A percentile compares a stretch with the other conserved stretches of the same genome.
These are phyloP conservation scores for Drosophila picticornis DNA, from an alignment of 2,888 invertebrate genomes.

Conservation along the genomic window DNA sequence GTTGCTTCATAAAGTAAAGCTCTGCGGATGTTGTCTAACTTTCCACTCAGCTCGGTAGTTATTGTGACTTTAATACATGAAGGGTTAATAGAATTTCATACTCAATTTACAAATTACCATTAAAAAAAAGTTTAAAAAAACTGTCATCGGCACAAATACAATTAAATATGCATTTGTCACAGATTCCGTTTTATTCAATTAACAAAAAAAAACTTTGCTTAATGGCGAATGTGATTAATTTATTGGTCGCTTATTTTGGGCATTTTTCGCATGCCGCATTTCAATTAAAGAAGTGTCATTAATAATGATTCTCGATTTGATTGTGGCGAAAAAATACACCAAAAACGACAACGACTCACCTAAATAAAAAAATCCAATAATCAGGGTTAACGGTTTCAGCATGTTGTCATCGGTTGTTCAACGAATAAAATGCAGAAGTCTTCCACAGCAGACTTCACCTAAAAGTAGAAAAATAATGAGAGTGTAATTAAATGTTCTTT, in stretches of 20 bases:
- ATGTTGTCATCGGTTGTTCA: slow-evolving; percentile 76
- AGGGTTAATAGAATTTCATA: slow-evolving; percentile 16
- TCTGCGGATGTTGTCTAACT: background rate
- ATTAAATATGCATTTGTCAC: slow-evolving; percentile 33
- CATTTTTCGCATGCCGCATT: slow-evolving; percentile 55
- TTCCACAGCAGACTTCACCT: slow-evolving; percentile 58
- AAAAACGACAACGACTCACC: slow-evolving; percentile 63
- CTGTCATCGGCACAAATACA: slow-evolving; percentile 7
- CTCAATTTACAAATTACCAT: slow-evolving; percentile 19
- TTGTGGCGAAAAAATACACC: slow-evolving; percentile 6
- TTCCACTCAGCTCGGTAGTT: background rate
- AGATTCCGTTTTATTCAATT: slow-evolving; percentile 39
- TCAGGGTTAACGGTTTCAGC: slow-evolving; percentile 76
- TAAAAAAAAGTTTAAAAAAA: slow-evolving; percentile 1
- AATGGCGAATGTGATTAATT: slow-evolving; percentile 60
- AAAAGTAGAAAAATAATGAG: slow-evolving; percentile 17
- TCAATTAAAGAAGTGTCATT: slow-evolving; percentile 62
- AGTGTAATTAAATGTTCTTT: slow-evolving; percentile 35
- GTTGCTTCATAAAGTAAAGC: background rate
- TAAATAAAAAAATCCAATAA: slow-evolving; percentile 81
- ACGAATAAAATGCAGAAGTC: slow-evolving; percentile 46
- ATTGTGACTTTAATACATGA: background rate
- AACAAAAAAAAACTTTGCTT: slow-evolving; percentile 45
- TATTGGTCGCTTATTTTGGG: slow-evolving; percentile 21
- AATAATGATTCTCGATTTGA: slow-evolving; percentile 41